These are phyloP conservation scores for Rhynchomys soricoides DNA, from an alignment of 2,113 vertebrate species.

Conservation along the genomic window DNA sequence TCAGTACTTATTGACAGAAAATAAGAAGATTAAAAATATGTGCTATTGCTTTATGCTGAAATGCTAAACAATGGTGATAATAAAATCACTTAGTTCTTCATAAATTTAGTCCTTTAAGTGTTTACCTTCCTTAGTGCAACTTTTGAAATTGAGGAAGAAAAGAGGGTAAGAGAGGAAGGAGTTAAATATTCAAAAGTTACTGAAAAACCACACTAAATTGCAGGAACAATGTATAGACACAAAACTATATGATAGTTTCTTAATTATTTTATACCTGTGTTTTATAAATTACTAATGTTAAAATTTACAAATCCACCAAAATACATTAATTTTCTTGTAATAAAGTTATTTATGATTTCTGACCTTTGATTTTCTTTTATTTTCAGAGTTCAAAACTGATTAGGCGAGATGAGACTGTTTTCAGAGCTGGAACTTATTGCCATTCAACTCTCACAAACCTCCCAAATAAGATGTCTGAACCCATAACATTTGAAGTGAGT, in stretches of 20 bases:
- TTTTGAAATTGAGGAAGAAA: neutral
- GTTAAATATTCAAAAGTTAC: neutral
- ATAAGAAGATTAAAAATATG: neutral
- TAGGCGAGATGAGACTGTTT: neutral
- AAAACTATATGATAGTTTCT: neutral
- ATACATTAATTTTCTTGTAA: neutral
- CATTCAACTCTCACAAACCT: too few relatives aligned
- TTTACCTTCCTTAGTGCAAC: neutral
- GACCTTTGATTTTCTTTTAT: slow-evolving; percentile 20
- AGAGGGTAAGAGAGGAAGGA: neutral
- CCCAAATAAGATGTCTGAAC: neutral
- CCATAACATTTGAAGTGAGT: neutral
- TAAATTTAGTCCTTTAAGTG: neutral
- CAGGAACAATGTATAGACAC: neutral
- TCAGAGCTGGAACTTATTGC: too few relatives aligned
- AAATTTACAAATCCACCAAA: neutral
- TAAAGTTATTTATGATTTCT: slow-evolving; percentile 14
- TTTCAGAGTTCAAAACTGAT: neutral
- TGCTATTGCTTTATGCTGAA: neutral
- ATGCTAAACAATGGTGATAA: neutral
- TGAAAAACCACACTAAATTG: neutral
- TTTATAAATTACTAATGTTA: neutral
- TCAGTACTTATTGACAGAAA: neutral
- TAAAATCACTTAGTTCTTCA: neutral
- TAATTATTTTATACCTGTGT: neutral